Evolutionary conservation across 2,797 vertebrate genomes (phyloP).

Genomic region (Acanthornis magna): DNA sequence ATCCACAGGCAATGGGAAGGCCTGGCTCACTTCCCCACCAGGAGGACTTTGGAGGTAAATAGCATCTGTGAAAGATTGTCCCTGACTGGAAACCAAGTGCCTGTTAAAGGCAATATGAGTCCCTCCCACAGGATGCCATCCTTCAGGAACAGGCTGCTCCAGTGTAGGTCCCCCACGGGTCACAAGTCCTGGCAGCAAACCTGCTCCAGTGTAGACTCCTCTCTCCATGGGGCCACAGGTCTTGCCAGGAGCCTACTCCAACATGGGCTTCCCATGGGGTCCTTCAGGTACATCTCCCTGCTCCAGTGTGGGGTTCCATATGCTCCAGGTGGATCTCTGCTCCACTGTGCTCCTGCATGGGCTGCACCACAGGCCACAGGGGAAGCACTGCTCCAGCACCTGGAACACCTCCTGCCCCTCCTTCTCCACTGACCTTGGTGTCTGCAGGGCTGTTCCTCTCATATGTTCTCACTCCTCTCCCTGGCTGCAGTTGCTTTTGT

Average conservation of each 20-base stretch:
- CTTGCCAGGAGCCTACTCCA: neutral
- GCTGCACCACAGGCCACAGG: accelerated
- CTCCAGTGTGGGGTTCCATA: neutral
- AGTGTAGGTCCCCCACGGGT: accelerated
- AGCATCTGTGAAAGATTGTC: neutral
- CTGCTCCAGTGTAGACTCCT: neutral
- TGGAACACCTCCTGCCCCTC: neutral
- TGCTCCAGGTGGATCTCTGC: accelerated
- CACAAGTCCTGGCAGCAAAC: neutral
- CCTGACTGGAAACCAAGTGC: neutral
- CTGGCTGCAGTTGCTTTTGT: neutral
- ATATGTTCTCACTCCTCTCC: neutral
- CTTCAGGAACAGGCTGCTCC: neutral
- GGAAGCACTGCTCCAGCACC: neutral
- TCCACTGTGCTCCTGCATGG: neutral
- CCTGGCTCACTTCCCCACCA: neutral
- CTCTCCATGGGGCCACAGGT: neutral
- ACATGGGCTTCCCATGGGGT: neutral
- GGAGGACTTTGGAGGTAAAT: neutral
- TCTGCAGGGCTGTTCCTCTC: neutral
- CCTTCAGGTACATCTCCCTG: neutral
- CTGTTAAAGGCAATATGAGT: neutral
- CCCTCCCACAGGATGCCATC: neutral
- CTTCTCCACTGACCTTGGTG: neutral
- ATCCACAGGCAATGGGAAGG: neutral